Percentiles rank a stretch among this genome's conserved stretches.
phyloP scores from a whole-genome alignment of 2,113 vertebrate species.

The Ochotona curzoniae region DNA sequence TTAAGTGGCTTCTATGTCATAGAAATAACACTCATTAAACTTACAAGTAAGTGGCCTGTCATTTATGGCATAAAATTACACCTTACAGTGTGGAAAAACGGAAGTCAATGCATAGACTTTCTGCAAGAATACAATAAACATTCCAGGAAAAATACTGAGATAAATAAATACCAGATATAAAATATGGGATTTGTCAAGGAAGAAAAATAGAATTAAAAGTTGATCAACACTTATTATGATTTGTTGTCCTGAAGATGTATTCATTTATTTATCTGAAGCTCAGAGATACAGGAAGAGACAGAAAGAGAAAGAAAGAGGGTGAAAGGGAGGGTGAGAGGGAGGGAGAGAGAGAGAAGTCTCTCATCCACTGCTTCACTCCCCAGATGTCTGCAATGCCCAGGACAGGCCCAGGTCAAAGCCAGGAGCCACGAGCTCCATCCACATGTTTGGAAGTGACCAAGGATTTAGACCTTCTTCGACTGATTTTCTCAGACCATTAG shows the following conservation, averaged over 20 bases:
- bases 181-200: neutral
- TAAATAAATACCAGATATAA: neutral
- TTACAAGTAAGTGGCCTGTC: neutral
- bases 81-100: neutral
- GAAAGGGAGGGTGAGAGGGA: no score
- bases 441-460: no score
- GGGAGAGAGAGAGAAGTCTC: no score
- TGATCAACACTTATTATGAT: neutral
- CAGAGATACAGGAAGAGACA: neutral
- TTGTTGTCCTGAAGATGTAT: constrained; percentile 45
- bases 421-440: no score
- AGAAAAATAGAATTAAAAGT: constrained; percentile 22
- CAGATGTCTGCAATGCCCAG: no score
- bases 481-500: no score
- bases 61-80: constrained; percentile 52
- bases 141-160: constrained; percentile 32
- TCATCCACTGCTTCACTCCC: no score
- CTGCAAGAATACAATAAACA: constrained; percentile 21
- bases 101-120: constrained; percentile 1
- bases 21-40: constrained; percentile 44
- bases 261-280: neutral
- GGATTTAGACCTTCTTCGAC: no score
- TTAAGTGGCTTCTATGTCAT: neutral
- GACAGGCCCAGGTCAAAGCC: no score
- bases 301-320: neutral